Evolutionary conservation across 1,140 invertebrate genomes (phyloP).

Genomic region (Phortica variegata): DNA sequence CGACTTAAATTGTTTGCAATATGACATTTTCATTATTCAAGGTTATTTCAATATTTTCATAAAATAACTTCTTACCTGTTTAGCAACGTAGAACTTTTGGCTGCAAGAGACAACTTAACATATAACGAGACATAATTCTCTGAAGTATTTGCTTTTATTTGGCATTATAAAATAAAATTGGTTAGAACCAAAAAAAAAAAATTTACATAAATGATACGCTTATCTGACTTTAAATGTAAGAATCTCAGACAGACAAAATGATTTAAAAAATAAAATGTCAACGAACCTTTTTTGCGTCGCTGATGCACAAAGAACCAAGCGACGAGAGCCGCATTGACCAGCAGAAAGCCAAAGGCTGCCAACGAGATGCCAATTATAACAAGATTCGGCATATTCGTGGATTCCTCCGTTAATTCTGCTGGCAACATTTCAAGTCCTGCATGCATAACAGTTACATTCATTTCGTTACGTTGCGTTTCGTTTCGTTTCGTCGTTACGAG

Average conservation of each 20-base stretch:
- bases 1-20: too few relatives aligned
- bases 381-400: constrained; percentile 69
- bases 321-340: constrained; percentile 80
- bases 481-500: too few relatives aligned
- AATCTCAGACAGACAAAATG: neutral
- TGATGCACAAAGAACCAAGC: constrained; percentile 81
- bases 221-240: neutral
- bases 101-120: too few relatives aligned
- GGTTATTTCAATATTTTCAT: too few relatives aligned
- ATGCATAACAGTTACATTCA: constrained; percentile 5
- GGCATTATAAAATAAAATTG: too few relatives aligned
- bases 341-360: constrained; percentile 73
- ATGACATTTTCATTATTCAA: too few relatives aligned
- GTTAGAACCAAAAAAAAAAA: too few relatives aligned
- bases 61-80: too few relatives aligned
- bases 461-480: too few relatives aligned
- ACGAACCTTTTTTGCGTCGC: constrained; percentile 67
- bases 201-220: neutral
- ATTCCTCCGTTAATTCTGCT: constrained; percentile 66
- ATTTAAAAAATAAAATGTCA: constrained; percentile 20
- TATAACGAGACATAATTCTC: too few relatives aligned
- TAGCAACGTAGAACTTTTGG: too few relatives aligned
- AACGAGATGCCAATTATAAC: constrained; percentile 81
- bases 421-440: constrained; percentile 65
- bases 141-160: too few relatives aligned